A percentile compares a stretch with the other conserved stretches of the same genome.
phyloP scores from a whole-genome alignment of 92 coral and sea anemone genomes.

The Zoanthus solanderi region DNA sequence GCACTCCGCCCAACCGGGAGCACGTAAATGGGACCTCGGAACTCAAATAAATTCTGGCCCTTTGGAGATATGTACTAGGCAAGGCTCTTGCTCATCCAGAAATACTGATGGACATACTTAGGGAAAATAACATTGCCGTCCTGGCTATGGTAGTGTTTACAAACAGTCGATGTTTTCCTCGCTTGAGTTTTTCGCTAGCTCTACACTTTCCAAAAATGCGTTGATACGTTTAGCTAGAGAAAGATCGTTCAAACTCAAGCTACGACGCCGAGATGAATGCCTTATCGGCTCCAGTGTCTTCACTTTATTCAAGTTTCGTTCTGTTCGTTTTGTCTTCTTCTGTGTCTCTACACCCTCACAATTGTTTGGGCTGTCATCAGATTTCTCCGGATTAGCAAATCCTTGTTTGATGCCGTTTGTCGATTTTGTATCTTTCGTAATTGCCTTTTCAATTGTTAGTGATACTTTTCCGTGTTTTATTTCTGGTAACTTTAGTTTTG shows the following conservation, averaged over 20 bases:
- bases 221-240: conserved; percentile 28
- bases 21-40: too few relatives aligned
- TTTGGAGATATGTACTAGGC: too few relatives aligned
- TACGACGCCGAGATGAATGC: conserved; percentile 26
- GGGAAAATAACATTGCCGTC: neutral
- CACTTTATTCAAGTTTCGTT: neutral
- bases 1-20: too few relatives aligned
- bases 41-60: too few relatives aligned
- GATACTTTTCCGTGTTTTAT: neutral
- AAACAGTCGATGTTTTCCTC: conserved; percentile 2
- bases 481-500: conserved; percentile 7
- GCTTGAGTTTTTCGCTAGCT: conserved; percentile 26
- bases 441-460: neutral
- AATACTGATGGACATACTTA: neutral
- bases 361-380: neutral
- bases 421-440: neutral
- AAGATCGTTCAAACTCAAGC: conserved; percentile 45
- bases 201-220: conserved; percentile 33
- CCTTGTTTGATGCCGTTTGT: neutral
- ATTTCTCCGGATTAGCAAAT: neutral
- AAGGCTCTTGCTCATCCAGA: neutral
- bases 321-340: neutral
- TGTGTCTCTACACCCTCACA: neutral
- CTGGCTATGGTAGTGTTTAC: neutral
- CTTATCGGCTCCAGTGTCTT: neutral